phyloP scores from a whole-genome alignment of 2,797 vertebrate species.

The Nannoperca australis region DNA sequence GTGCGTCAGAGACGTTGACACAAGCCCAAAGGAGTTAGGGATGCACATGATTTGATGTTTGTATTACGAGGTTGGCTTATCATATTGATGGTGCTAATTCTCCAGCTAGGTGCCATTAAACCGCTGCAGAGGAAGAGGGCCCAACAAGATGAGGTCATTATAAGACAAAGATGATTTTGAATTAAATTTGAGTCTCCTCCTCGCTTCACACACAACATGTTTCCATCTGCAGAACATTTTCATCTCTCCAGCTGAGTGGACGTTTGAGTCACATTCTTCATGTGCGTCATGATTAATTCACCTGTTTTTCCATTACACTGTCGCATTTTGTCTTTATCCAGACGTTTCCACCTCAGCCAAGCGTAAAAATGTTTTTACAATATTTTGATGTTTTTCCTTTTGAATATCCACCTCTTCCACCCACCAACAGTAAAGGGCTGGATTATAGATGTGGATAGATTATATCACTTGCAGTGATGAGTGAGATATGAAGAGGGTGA shows the following conservation, averaged over 20 bases:
- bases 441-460: background rate
- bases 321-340: background rate
- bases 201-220: background rate
- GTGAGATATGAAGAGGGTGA: background rate
- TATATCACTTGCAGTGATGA: background rate
- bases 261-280: background rate
- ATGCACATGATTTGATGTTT: too few species aligned
- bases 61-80: too few species aligned
- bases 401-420: background rate
- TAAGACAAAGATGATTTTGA: too few species aligned
- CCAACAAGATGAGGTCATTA: too few species aligned
- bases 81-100: too few species aligned
- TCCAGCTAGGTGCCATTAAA: too few species aligned
- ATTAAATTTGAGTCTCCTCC: background rate
- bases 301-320: background rate
- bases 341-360: background rate
- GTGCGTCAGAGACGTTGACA: too few species aligned
- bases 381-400: background rate
- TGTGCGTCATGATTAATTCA: background rate
- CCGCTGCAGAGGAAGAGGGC: too few species aligned
- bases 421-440: background rate
- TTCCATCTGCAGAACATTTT: background rate
- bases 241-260: background rate
- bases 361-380: background rate
- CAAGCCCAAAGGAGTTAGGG: too few species aligned